Percentiles rank a stretch among this genome's conserved stretches.
Conservation (phyloP, 2,797 vertebrate genomes). For the Perodicticus potto region DNA sequence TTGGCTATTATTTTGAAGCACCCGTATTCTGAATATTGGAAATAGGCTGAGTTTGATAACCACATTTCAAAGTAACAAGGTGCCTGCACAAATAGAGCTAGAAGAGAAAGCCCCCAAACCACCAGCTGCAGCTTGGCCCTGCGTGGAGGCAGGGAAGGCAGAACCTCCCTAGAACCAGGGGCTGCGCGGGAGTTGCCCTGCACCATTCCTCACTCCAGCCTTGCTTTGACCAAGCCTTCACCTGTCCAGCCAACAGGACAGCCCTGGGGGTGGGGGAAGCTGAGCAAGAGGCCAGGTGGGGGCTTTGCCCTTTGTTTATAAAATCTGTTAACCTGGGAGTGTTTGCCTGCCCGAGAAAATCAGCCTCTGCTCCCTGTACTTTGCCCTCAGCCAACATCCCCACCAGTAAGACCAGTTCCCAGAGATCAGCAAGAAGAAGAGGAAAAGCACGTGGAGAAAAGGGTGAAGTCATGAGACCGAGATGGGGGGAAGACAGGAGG, state of each 20-base stretch:
- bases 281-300: neutral
- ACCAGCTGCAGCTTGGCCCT: neutral
- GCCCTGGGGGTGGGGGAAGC: too few relatives aligned
- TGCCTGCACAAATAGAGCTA: neutral
- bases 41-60: neutral
- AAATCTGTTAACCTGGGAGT: neutral
- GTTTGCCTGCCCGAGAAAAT: neutral
- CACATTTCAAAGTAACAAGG: neutral
- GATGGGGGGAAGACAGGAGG: neutral
- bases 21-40: neutral
- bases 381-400: neutral
- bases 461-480: neutral
- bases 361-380: neutral
- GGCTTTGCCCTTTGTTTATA: neutral
- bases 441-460: neutral
- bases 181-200: fast-evolving
- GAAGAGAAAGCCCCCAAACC: neutral
- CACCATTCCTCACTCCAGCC: neutral
- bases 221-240: neutral
- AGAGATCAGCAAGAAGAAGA: neutral
- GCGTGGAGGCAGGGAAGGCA: fast-evolving
- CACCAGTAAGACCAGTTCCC: neutral
- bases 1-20: neutral
- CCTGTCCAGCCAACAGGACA: neutral
- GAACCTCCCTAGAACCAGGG: fast-evolving